phyloP scores from a whole-genome alignment of 2,113 vertebrate species.

The Ptilorrhoa leucosticta region DNA sequence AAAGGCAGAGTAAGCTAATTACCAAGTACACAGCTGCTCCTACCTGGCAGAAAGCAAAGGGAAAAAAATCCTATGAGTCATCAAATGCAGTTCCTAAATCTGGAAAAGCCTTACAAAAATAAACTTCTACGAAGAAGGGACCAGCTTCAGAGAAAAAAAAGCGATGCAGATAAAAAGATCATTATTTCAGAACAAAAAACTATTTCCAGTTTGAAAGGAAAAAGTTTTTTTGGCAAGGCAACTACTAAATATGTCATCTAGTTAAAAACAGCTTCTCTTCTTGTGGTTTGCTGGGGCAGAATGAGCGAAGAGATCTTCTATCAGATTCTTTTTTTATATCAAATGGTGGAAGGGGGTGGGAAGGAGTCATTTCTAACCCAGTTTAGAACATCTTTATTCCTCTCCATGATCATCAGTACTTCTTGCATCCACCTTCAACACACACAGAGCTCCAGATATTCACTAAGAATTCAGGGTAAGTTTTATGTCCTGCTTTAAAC shows the following conservation, averaged over 20 bases:
- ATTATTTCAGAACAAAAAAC: slow-evolving; percentile 28
- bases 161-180: not conserved
- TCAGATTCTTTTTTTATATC: not conserved
- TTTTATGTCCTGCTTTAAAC: not conserved
- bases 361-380: not conserved
- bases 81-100: slow-evolving; percentile 36
- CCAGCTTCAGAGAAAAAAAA: not conserved
- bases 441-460: not conserved
- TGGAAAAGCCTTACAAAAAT: slow-evolving; percentile 26
- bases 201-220: not conserved
- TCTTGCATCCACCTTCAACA: not conserved
- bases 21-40: slow-evolving; percentile 24
- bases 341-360: not conserved
- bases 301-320: not conserved
- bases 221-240: not conserved
- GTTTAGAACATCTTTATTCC: not conserved
- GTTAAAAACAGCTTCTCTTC: not conserved
- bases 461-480: not conserved
- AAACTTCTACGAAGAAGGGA: not conserved
- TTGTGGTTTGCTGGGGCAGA: not conserved
- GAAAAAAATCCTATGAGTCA: slow-evolving; percentile 3
- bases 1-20: slow-evolving; percentile 16
- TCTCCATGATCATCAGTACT: not conserved
- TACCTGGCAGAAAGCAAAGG: slow-evolving; percentile 28
- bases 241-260: not conserved